Percentiles rank a stretch among this genome's conserved stretches.
These are phyloP conservation scores for Gadopsis marmoratus DNA, from an alignment of 2,797 vertebrate genomes.

Conservation along the genomic window DNA sequence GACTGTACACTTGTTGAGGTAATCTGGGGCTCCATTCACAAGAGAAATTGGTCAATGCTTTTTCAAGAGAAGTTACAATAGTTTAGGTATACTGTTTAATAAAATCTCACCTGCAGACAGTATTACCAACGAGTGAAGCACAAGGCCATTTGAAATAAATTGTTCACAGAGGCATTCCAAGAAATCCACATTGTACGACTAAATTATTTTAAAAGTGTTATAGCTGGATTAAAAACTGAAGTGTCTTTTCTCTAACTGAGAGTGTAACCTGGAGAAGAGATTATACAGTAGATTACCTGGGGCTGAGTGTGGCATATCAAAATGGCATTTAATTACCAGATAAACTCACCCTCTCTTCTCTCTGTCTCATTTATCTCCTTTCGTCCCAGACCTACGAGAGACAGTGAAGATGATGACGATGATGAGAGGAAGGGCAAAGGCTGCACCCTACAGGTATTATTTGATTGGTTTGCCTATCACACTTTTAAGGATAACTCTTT, in stretches of 20 bases:
- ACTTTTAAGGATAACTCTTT: slow-evolving; percentile 12
- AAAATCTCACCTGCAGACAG: background rate
- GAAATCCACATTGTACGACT: background rate
- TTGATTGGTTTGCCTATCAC: slow-evolving; percentile 44
- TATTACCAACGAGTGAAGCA: background rate
- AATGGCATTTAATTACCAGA: slow-evolving; percentile 55
- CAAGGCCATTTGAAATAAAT: background rate
- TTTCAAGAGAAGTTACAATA: background rate
- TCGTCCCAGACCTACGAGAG: slow-evolving; percentile 91
- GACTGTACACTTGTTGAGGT: background rate
- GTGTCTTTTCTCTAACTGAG: slow-evolving; percentile 21
- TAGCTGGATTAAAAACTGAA: slow-evolving; percentile 39
- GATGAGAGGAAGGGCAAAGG: slow-evolving; percentile 94
- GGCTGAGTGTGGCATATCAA: slow-evolving; percentile 24
- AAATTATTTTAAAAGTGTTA: slow-evolving; percentile 14
- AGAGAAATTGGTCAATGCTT: background rate
- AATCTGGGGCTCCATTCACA: background rate
- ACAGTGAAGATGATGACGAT: slow-evolving; percentile 97
- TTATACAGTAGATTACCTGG: slow-evolving; percentile 33
- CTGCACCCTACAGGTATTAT: slow-evolving; percentile 90
- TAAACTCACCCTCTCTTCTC: slow-evolving; percentile 38
- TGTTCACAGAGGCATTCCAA: background rate
- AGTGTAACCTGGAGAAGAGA: slow-evolving; percentile 42
- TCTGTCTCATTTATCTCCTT: slow-evolving; percentile 37
- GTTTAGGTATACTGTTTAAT: background rate